These are phyloP conservation scores for Paradoxurus hermaphroditus DNA, from an alignment of 2,113 vertebrate species.

Conservation along the genomic window DNA sequence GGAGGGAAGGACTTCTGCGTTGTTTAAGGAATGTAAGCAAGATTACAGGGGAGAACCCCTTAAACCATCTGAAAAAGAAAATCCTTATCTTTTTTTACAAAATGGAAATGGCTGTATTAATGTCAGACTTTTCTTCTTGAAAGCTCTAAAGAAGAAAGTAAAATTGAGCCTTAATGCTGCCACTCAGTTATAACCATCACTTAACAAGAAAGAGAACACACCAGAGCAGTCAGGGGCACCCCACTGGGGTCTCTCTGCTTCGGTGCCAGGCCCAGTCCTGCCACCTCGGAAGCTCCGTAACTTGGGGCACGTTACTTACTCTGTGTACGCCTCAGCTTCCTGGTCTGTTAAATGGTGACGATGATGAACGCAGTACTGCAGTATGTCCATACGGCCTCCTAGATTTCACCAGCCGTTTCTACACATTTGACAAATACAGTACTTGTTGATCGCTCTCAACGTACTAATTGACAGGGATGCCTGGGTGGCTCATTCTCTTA, in stretches of 20 bases:
- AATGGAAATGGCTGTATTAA: background rate
- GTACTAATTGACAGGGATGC: background rate
- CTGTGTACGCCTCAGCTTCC: background rate
- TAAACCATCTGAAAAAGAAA: background rate
- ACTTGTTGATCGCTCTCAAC: background rate
- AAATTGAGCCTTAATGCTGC: background rate
- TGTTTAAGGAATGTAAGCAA: conserved; percentile 20
- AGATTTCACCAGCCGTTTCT: background rate
- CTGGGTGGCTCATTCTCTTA: no score
- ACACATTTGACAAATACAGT: background rate
- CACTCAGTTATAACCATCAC: background rate
- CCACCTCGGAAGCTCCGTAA: background rate
- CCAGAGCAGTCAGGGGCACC: background rate
- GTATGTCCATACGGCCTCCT: background rate
- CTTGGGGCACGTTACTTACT: background rate
- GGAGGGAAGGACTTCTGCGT: background rate
- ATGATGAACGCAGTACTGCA: background rate
- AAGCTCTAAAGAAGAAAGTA: background rate
- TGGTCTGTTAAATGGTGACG: background rate
- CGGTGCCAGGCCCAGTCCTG: background rate
- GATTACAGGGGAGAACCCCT: background rate
- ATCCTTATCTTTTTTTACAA: background rate
- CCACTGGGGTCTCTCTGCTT: background rate
- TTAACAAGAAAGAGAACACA: background rate
- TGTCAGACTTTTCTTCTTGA: background rate